These are phyloP conservation scores for Otus sunia DNA, from an alignment of 2,113 vertebrate species.

Conservation along the genomic window DNA sequence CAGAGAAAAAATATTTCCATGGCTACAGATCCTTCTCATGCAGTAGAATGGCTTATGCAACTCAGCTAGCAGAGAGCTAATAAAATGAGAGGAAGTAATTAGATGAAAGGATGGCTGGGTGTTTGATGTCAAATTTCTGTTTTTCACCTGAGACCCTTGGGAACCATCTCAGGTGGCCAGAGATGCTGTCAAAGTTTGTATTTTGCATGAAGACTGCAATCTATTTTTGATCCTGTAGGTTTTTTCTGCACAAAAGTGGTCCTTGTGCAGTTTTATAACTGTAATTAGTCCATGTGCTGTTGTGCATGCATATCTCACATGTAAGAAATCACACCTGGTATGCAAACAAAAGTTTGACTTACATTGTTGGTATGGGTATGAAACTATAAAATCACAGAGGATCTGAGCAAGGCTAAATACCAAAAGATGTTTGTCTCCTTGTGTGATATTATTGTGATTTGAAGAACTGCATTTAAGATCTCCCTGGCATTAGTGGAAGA, in stretches of 20 bases:
- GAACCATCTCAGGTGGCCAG: neutral
- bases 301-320: neutral
- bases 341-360: neutral
- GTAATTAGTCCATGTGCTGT: neutral
- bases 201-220: neutral
- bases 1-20: slow-evolving; percentile 53
- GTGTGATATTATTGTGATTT: neutral
- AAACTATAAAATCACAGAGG: neutral
- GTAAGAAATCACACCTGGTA: neutral
- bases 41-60: slow-evolving; percentile 2
- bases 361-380: neutral
- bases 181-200: neutral
- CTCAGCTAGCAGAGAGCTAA: slow-evolving; percentile 12
- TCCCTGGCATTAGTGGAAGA: neutral
- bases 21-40: slow-evolving; percentile 44
- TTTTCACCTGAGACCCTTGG: neutral
- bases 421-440: neutral
- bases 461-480: neutral
- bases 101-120: slow-evolving; percentile 7
- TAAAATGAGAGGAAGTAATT: slow-evolving; percentile 49
- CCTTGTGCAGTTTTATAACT: neutral
- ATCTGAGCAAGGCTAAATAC: fast-evolving
- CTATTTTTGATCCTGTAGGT: neutral
- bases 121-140: slow-evolving; percentile 32
- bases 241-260: neutral